Conservation (phyloP, 2,888 invertebrate species). For the Drosophila birchii region DNA sequence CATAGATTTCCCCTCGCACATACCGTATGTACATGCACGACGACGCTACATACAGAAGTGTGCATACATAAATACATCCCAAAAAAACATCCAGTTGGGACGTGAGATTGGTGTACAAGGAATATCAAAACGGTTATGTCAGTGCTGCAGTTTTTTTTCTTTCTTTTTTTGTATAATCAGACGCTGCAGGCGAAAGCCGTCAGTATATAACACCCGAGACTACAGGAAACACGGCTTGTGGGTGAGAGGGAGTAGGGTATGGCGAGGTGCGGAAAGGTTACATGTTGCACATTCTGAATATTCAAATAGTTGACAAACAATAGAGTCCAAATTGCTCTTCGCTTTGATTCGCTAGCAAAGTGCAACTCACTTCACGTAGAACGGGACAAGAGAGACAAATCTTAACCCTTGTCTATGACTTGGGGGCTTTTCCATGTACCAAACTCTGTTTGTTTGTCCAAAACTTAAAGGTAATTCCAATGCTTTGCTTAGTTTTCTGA, state of each 20-base stretch:
- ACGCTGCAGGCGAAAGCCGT: slow-evolving; percentile 23
- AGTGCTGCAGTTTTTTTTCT: slow-evolving; percentile 18
- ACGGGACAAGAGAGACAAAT: not conserved
- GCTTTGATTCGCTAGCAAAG: slow-evolving; percentile 6
- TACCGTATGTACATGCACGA: slow-evolving; percentile 8
- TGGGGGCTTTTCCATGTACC: not conserved
- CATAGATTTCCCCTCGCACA: slow-evolving; percentile 15
- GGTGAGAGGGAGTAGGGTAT: not conserved
- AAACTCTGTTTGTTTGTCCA: no score
- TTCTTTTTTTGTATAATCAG: not conserved
- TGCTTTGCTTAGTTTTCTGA: not conserved
- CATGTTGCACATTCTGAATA: slow-evolving; percentile 31
- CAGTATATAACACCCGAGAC: slow-evolving; percentile 11
- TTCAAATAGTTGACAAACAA: slow-evolving; percentile 19
- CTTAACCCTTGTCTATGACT: not conserved
- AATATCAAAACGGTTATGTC: slow-evolving; percentile 27
- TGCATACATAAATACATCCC: slow-evolving; percentile 5
- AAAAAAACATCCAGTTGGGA: slow-evolving; percentile 15
- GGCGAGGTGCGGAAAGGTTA: not conserved
- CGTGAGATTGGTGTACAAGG: slow-evolving; percentile 18
- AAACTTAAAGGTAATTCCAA: not conserved
- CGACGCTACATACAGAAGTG: slow-evolving; percentile 7
- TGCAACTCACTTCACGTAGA: not conserved
- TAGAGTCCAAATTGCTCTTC: slow-evolving; percentile 3
- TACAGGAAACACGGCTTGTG: slow-evolving; percentile 4